Evolutionary conservation across 2,113 vertebrate species (phyloP), one percentile per base, ranked within the genome.

Genomic region (Toxostoma redivivum): DNA sequence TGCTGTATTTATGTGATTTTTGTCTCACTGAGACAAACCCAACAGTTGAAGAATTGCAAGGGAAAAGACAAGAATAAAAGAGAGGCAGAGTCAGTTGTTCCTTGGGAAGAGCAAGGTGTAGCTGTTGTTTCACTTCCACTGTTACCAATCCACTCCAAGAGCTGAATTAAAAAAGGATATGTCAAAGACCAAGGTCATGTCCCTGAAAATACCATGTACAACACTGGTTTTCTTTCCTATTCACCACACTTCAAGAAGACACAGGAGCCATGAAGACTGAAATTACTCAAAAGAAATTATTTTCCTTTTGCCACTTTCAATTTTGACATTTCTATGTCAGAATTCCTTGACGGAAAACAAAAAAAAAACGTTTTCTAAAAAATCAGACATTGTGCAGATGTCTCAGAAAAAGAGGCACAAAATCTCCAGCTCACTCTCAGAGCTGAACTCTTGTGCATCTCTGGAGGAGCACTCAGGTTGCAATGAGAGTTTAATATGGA

Each of bases 361-460:
- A 22, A 48, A 81, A 69, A 67, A 81, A 56, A 4, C 0, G 9
- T 5, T 11, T 78, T 90, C 57, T 76, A 25, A 57, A 76, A 87
- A 56, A 20, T 60, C 23, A 61, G 37, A 13, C 0, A 0, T 31
- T 12, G 24, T 40, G 18, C 8, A 44, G 28, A 10, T 20, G 14
- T 13, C 33, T 61, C 72, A 81, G 51, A 79, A 85, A 54, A 25
- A 38, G 48, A 60, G 31, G 20, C 17, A 56, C 14, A 38, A 70
- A 61, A 69, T 6, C 50, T 74, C 31, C n/a, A 3, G 1, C 22
- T 66, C 5, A 2, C 23, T 95, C 79, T 91, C 48, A 42, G 65
- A 91, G 48, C 31, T 50, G 11, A 79, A 30, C 8, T 69, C 24
- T 28, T 53, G n/a, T 72, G 19, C 19, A 23, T 28, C 44, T 82